Evolutionary conservation across 2,888 invertebrate species (phyloP).

Genomic region (Thyatira batis): DNA sequence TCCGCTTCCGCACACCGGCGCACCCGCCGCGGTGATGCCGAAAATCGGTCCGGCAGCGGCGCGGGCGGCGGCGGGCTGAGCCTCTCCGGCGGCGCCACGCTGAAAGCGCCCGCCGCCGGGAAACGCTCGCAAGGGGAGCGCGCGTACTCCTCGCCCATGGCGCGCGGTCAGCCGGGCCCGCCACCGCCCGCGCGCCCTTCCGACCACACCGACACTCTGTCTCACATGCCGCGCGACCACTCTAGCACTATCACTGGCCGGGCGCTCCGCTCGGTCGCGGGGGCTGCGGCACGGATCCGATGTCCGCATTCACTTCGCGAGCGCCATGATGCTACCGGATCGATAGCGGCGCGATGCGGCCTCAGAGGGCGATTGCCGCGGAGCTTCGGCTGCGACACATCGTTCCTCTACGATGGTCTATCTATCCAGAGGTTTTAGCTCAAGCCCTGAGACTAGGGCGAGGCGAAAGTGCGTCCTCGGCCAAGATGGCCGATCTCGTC

Average conservation of each 20-base stretch:
- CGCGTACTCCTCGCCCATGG: conserved; percentile 80
- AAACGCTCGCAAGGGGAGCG: conserved; percentile 81
- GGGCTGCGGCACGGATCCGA: conserved; percentile 69
- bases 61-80: conserved; percentile 85
- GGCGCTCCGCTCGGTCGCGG: conserved; percentile 59
- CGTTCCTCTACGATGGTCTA: conserved; percentile 39
- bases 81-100: conserved; percentile 85
- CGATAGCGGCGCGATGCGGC: conserved; percentile 76
- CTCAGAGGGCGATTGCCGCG: conserved; percentile 70
- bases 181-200: conserved; percentile 77
- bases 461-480: conserved; percentile 77
- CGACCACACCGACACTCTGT: conserved; percentile 58
- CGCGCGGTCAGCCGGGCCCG: conserved; percentile 77
- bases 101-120: conserved; percentile 81
- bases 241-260: conserved; percentile 67
- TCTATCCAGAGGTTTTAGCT: conserved; percentile 52
- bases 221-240: conserved; percentile 76
- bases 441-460: conserved; percentile 74
- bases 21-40: conserved; percentile 83
- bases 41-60: conserved; percentile 82
- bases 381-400: conserved; percentile 63
- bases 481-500: conserved; percentile 80
- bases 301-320: conserved; percentile 80
- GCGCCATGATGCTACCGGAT: conserved; percentile 75
- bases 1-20: conserved; percentile 86